phyloP scores from a whole-genome alignment of 2,888 invertebrate genomes.

The Panopea generosa region DNA sequence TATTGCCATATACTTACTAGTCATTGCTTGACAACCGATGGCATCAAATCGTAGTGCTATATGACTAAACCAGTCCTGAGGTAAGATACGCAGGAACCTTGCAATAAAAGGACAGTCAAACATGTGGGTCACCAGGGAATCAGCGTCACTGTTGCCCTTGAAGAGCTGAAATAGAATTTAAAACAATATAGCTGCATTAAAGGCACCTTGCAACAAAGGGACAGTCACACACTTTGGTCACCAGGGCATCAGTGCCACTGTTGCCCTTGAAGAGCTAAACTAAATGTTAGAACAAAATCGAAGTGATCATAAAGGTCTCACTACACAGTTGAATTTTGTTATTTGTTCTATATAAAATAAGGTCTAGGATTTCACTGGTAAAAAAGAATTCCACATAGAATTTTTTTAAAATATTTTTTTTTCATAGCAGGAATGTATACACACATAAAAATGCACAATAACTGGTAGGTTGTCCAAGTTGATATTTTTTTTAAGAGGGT shows the following conservation, averaged over 20 bases:
- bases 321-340: too few species aligned
- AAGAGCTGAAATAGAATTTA: conserved; percentile 58
- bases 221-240: conserved; percentile 69
- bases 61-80: conserved; percentile 60
- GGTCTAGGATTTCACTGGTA: too few species aligned
- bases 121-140: conserved; percentile 68
- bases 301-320: too few species aligned
- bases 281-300: background rate
- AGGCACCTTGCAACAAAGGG: conserved; percentile 67
- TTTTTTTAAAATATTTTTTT: too few species aligned
- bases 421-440: too few species aligned
- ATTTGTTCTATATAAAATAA: too few species aligned
- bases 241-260: conserved; percentile 62
- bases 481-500: too few species aligned
- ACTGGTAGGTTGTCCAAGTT: too few species aligned
- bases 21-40: conserved; percentile 67
- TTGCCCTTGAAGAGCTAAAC: conserved; percentile 66
- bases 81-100: conserved; percentile 59
- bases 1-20: conserved; percentile 61
- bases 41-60: conserved; percentile 68
- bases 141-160: conserved; percentile 65
- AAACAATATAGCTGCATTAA: background rate
- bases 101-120: conserved; percentile 69
- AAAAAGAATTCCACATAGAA: too few species aligned
- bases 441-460: too few species aligned